A percentile compares a stretch with the other conserved stretches of the same genome.
Evolutionary conservation across 2,113 vertebrate species (phyloP).

Genomic region (Macrotus californicus): DNA sequence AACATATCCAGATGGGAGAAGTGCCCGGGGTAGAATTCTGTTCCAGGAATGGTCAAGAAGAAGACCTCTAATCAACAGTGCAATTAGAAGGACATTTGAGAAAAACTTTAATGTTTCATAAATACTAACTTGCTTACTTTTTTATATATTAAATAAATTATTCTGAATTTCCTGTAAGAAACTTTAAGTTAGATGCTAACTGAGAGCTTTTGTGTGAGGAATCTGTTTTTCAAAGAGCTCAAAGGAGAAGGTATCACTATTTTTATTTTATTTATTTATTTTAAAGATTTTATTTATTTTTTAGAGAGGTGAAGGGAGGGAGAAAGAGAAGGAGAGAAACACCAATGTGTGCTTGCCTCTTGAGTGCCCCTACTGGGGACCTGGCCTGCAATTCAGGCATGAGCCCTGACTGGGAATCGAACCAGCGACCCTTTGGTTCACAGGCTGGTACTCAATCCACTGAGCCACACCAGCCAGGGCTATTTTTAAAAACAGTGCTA

Average conservation of each 20-base stretch:
- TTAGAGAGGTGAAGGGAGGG: no score
- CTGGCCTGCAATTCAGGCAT: no score
- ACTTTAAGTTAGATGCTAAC: background rate
- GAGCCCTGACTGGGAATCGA: no score
- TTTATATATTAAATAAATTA: background rate
- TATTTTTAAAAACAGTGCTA: no score
- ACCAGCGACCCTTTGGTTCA: no score
- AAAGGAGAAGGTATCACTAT: background rate
- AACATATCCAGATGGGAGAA: background rate
- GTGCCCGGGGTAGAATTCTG: background rate
- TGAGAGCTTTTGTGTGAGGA: background rate
- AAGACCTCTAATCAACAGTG: background rate
- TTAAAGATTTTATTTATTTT: no score
- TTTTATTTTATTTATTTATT: no score
- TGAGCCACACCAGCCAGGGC: no score
- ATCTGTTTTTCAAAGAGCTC: background rate
- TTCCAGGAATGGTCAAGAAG: background rate
- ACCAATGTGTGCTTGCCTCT: no score
- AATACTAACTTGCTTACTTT: background rate
- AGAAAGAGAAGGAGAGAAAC: no score
- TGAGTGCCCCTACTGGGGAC: background rate
- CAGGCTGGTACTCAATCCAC: no score
- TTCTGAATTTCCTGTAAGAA: background rate
- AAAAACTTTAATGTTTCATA: background rate
- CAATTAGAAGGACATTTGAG: background rate